Percentiles rank a stretch among this genome's conserved stretches.
Evolutionary conservation across 2,888 invertebrate genomes (phyloP).

Genomic region (Diplolepis rosae): DNA sequence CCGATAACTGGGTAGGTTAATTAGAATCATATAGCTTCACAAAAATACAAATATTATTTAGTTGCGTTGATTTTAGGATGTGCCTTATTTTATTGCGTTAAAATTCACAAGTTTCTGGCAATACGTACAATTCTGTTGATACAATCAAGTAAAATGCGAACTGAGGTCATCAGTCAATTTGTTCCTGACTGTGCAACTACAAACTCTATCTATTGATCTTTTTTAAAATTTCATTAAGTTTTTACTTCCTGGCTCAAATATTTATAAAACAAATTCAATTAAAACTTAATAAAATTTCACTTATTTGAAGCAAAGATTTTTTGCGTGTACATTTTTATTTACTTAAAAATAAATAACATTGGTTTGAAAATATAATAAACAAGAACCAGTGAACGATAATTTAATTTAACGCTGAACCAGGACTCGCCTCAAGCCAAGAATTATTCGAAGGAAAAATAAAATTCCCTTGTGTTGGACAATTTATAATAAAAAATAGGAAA

Average conservation of each 20-base stretch:
- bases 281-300: neutral
- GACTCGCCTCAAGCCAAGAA: neutral
- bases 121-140: no score
- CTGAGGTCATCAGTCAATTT: no score
- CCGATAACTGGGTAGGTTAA: slow-evolving; percentile 6
- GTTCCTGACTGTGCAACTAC: no score
- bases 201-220: no score
- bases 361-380: neutral
- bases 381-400: neutral
- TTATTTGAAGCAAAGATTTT: neutral
- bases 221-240: no score
- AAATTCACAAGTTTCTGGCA: no score
- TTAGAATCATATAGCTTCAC: neutral
- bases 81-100: no score
- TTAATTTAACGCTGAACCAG: slow-evolving; percentile 17
- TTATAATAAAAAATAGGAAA: slow-evolving; percentile 14
- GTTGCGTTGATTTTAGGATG: no score
- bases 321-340: neutral
- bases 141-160: no score
- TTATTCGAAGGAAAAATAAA: slow-evolving; percentile 12
- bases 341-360: slow-evolving; percentile 1
- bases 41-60: neutral
- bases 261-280: neutral
- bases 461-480: slow-evolving; percentile 1
- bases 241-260: neutral